These are phyloP conservation scores for Chiloscyllium punctatum DNA, from an alignment of 2,797 vertebrate species.

Conservation along the genomic window DNA sequence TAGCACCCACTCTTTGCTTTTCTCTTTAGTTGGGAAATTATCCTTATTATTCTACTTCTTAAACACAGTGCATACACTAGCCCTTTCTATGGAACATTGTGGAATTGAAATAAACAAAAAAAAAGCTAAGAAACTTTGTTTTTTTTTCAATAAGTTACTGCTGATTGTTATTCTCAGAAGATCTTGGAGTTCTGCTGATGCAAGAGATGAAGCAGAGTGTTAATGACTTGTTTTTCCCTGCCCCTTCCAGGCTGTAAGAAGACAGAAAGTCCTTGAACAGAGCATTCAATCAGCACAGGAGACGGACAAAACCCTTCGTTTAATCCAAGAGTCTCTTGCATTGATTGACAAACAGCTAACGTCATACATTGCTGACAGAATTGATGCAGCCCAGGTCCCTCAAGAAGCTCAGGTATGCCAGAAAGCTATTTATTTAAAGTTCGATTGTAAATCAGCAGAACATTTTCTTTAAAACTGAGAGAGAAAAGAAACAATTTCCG, in stretches of 20 bases:
- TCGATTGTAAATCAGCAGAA: neutral
- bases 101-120: neutral
- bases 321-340: constrained; percentile 80
- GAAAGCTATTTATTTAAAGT: neutral
- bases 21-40: neutral
- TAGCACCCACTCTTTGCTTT: neutral
- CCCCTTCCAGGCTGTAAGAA: constrained; percentile 67
- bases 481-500: neutral
- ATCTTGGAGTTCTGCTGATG: constrained; percentile 15
- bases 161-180: constrained; percentile 32
- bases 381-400: constrained; percentile 85
- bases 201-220: constrained; percentile 9
- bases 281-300: constrained; percentile 81
- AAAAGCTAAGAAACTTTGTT: neutral
- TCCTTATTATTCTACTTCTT: neutral
- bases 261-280: constrained; percentile 80
- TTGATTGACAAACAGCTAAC: constrained; percentile 77
- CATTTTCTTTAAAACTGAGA: neutral
- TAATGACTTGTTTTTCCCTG: constrained; percentile 41
- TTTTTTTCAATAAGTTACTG: constrained; percentile 2
- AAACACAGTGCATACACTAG: neutral
- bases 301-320: constrained; percentile 76
- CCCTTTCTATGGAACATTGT: neutral
- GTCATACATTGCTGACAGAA: constrained; percentile 74
- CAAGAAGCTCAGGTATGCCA: constrained; percentile 84